These are phyloP conservation scores for Pseudomugil tenellus DNA, from an alignment of 2,797 vertebrate species.

Conservation along the genomic window DNA sequence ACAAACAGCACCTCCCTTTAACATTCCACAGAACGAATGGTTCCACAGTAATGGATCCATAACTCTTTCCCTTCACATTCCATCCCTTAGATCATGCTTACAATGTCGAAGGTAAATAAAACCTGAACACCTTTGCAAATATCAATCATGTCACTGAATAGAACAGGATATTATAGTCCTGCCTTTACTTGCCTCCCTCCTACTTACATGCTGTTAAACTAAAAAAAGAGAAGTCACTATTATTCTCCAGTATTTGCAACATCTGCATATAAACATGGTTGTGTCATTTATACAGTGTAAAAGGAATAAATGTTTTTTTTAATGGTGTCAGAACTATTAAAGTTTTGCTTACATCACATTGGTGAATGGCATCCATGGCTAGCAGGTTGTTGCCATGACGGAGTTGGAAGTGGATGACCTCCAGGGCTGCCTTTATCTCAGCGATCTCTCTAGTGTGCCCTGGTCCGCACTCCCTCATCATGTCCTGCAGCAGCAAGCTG, in stretches of 20 bases:
- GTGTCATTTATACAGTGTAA: neutral
- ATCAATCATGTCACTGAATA: neutral
- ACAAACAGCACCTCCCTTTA: conserved; percentile 3
- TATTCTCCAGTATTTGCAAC: neutral
- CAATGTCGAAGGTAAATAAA: neutral
- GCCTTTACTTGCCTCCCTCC: neutral
- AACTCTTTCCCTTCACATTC: neutral
- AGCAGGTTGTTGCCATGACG: conserved; percentile 86
- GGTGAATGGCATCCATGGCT: conserved; percentile 86
- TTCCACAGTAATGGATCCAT: neutral
- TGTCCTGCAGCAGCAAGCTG: conserved; percentile 85
- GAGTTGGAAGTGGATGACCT: conserved; percentile 86
- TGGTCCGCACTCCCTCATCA: conserved; percentile 77
- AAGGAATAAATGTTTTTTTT: neutral
- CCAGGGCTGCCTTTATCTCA: conserved; percentile 81
- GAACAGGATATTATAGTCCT: neutral
- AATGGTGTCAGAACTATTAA: neutral
- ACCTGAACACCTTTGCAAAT: neutral
- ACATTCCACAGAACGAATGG: conserved; percentile 2
- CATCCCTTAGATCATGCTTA: neutral
- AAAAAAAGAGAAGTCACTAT: neutral
- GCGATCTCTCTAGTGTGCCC: conserved; percentile 67
- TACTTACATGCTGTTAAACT: neutral
- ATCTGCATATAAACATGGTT: neutral
- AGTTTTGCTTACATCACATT: conserved; percentile 82